Conservation (phyloP, 2,888 invertebrate genomes). For the Drosophila setosimentum region DNA sequence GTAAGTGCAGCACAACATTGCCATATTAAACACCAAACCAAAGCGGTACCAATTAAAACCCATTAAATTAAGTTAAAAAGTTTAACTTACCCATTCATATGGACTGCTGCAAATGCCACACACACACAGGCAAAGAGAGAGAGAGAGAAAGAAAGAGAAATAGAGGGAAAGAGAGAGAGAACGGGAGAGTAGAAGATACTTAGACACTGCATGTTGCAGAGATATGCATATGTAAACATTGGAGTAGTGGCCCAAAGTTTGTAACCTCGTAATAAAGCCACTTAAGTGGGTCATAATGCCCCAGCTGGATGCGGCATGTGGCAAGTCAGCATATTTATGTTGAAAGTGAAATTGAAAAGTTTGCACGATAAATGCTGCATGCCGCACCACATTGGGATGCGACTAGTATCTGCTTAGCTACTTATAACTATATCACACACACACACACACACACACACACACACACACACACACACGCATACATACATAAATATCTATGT, state of each 20-base stretch:
- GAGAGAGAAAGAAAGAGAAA: not conserved
- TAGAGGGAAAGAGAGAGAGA: not conserved
- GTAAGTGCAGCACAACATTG: constrained; percentile 14
- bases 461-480: constrained; percentile 6
- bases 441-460: constrained; percentile 10
- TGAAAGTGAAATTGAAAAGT: constrained; percentile 81
- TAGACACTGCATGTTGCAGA: constrained; percentile 16
- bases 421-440: constrained; percentile 41
- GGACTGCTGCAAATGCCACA: constrained; percentile 1
- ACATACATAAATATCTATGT: constrained; percentile 1
- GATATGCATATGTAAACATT: constrained; percentile 28
- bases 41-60: constrained; percentile 74
- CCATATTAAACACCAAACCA: constrained; percentile 35
- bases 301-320: constrained; percentile 32
- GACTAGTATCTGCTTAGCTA: constrained; percentile 26
- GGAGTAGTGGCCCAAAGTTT: constrained; percentile 60
- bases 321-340: constrained; percentile 68
- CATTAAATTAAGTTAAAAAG: constrained; percentile 81
- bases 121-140: not conserved
- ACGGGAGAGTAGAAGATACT: not conserved
- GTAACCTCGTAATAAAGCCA: constrained; percentile 82
- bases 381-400: constrained; percentile 18
- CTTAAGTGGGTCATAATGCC: constrained; percentile 82
- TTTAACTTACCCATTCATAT: constrained; percentile 36
- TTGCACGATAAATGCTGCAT: constrained; percentile 63